Evolutionary conservation across 2,797 vertebrate species (phyloP), one percentile per base, ranked within the genome.

Genomic region (Sphenopsis melanotis): DNA sequence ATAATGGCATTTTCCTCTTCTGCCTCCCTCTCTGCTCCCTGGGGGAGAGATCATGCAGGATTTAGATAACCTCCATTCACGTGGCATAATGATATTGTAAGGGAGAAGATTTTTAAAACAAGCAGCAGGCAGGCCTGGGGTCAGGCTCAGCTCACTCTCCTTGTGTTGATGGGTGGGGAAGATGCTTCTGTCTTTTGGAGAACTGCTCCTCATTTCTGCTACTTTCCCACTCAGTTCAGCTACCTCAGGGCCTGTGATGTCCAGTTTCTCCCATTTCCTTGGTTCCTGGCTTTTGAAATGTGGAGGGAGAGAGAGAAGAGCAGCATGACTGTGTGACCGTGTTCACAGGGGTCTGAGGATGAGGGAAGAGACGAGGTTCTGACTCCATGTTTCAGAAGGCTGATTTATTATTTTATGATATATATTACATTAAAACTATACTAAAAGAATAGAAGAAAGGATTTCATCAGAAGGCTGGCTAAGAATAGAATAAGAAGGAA

Each of bases 1-100:
- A 70, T 77, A 74, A 92, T 59, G 50, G 36, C 50, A 47, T 84
- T 87, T 63, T 89, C 49, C 46, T 94, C 68, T 81, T 56, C 77
- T 88, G 57, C 65, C 44, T 91, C 37, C 15, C 21, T 71, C 50
- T 32, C 32, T 69, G 14, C n/a, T 84, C 36, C 63, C 63, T 17
- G 4, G 18, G 85, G 78, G 64, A 95, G 61, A 83, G 34, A 83
- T 78, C 53, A 61, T 46, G 72, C 61, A 49, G 39, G 55, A 47
- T 89, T 81, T 72, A 61, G 59, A 79, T 87, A 93, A 90, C 55
- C 44, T 79, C 76, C 29, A 24, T 66, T 84, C 37, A 11, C 11
- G 4, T 79, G 71, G 37, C 42, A 27, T 57, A 55, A 64, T 81
- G 71, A 47, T 32, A 22, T 20, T 83, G 21, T 23, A 42, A 78